Evolutionary conservation across 1,140 invertebrate species (phyloP).

Genomic region (Microplitis demolitor): DNA sequence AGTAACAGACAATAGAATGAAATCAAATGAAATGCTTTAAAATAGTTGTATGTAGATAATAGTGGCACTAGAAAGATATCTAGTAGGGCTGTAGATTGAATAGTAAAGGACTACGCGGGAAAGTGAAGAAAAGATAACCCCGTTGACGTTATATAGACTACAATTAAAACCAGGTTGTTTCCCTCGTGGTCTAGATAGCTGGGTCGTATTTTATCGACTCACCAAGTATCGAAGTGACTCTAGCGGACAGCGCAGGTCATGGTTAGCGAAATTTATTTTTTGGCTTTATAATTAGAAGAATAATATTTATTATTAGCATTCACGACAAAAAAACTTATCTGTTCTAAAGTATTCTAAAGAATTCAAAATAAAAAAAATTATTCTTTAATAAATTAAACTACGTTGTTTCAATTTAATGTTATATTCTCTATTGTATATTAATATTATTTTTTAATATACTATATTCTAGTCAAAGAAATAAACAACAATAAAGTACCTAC

Average conservation of each 20-base stretch:
- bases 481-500: no score
- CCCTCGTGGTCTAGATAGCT: slow-evolving; percentile 26
- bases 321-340: not conserved
- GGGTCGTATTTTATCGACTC: slow-evolving; percentile 32
- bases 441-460: no score
- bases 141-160: not conserved
- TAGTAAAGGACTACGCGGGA: not conserved
- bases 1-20: no score
- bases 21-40: no score
- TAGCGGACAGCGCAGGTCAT: slow-evolving; percentile 28
- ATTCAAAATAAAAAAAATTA: no score
- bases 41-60: no score
- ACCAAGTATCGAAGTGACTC: slow-evolving; percentile 23
- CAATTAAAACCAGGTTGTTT: slow-evolving; percentile 27
- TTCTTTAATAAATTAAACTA: no score
- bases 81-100: not conserved
- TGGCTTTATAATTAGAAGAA: not conserved
- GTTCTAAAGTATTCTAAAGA: no score
- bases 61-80: not conserved
- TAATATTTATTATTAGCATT: not conserved
- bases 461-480: no score
- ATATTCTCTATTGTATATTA: no score
- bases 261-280: slow-evolving; percentile 23
- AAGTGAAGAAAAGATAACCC: not conserved
- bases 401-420: no score